Evolutionary conservation across 2,888 invertebrate genomes (phyloP).

Genomic region (Cerceris rybyensis): DNA sequence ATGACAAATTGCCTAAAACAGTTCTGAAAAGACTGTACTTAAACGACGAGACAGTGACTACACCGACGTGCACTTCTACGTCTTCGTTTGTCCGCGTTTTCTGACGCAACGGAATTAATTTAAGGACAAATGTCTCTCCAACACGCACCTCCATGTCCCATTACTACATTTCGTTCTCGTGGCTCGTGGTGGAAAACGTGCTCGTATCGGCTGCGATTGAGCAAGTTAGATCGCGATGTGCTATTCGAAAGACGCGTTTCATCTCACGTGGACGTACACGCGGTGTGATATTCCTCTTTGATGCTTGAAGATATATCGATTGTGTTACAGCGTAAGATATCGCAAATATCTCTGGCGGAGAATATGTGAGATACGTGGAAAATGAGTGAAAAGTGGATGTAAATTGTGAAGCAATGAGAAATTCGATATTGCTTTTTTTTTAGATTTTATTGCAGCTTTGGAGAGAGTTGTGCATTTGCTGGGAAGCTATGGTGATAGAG

Average conservation of each 20-base stretch:
- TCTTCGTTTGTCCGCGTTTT: conserved; percentile 1
- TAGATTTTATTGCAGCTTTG: too few relatives aligned
- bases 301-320: conserved; percentile 34
- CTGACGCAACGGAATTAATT: conserved; percentile 4
- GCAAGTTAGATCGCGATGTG: conserved; percentile 11
- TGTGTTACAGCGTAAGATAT: background rate
- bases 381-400: too few relatives aligned
- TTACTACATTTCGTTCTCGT: conserved; percentile 1
- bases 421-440: too few relatives aligned
- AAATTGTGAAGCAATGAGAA: too few relatives aligned
- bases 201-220: conserved; percentile 10
- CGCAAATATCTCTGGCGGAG: too few relatives aligned
- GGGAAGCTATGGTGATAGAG: too few relatives aligned
- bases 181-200: conserved; percentile 47
- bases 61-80: background rate
- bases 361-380: too few relatives aligned
- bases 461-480: too few relatives aligned
- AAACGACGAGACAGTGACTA: background rate
- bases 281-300: conserved; percentile 26
- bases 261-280: conserved; percentile 43
- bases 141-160: conserved; percentile 9
- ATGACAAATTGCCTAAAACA: too few relatives aligned
- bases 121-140: conserved; percentile 3
- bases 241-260: conserved; percentile 27
- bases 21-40: too few relatives aligned